Evolutionary conservation across 1,140 invertebrate species (phyloP), one percentile per base, ranked within the genome.

Genomic region (Armadillidium nasatum): DNA sequence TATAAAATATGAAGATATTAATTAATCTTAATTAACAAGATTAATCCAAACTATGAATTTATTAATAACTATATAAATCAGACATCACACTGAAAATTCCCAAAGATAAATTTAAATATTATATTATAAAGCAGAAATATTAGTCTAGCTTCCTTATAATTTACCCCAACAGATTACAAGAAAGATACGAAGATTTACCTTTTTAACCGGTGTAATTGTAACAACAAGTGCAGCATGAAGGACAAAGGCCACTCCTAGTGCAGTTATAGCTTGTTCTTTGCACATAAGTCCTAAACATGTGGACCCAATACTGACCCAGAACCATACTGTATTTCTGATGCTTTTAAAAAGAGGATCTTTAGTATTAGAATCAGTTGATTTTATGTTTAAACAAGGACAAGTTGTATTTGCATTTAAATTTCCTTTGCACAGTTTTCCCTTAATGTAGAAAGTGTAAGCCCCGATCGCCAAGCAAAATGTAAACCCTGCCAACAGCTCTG

Each of bases 221-320:
- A 83, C 82, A 43, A 85, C 85, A 72, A 90, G 85, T 75, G 87
- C 85, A 11, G 91, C 82, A 82, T 92, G 90, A 86, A 94, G 95
- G 21, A 93, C 86, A 66, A 92, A 83, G 82, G 92, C 92, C 67
- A 92, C 87, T n/a, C 90, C 94, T 79, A 97, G 85, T 15, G 95
- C 93, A 69, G 94, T 96, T 76, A 97, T 89, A 21, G 94, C 95
- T 15, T 94, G 95, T 85, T 98, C 96, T 85, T 96, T 96, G 85
- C 91, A 92, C 67, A 95, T 86, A 83, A 94, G 92, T 54, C 92
- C 92, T 67, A 81, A 77, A 10, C 81, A 79, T 4, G 83, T 88
- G 88, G 73, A 87, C 87, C 92, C 92, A 93, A 75, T 19, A 19
- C 50, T 60, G 11, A 19, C 19, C 50, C 50, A 60, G 50, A 60